phyloP scores from a whole-genome alignment of 2,888 invertebrate genomes.

The Drosophila mettleri region DNA sequence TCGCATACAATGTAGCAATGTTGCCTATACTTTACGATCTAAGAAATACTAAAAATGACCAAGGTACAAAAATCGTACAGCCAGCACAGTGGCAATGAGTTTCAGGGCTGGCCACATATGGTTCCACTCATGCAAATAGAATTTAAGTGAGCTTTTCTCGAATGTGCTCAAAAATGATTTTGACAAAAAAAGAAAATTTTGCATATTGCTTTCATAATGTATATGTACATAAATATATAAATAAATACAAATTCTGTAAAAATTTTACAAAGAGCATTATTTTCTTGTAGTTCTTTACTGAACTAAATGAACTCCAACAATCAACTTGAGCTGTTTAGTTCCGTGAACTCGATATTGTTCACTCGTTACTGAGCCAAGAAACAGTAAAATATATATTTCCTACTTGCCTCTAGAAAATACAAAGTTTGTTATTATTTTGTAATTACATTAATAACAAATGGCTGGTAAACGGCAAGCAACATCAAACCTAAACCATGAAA shows the following conservation, averaged over 20 bases:
- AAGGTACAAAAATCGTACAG: slow-evolving; percentile 34
- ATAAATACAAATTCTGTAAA: background rate
- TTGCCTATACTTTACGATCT: slow-evolving; percentile 10
- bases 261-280: background rate
- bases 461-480: slow-evolving; percentile 91
- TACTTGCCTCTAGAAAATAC: background rate
- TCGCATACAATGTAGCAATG: slow-evolving; percentile 51
- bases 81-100: slow-evolving; percentile 26
- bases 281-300: background rate
- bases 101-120: slow-evolving; percentile 28
- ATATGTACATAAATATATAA: background rate
- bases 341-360: slow-evolving; percentile 4
- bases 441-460: slow-evolving; percentile 85
- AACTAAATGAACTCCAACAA: background rate
- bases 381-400: slow-evolving; percentile 14
- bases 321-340: slow-evolving; percentile 1
- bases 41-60: slow-evolving; percentile 40
- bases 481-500: slow-evolving; percentile 91
- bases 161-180: background rate
- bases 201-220: background rate
- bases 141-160: background rate
- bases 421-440: background rate
- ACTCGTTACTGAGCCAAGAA: slow-evolving; percentile 11
- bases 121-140: background rate
- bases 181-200: background rate